These are phyloP conservation scores for Drosophila arizonae DNA, from an alignment of 1,140 invertebrate genomes.

Conservation along the genomic window DNA sequence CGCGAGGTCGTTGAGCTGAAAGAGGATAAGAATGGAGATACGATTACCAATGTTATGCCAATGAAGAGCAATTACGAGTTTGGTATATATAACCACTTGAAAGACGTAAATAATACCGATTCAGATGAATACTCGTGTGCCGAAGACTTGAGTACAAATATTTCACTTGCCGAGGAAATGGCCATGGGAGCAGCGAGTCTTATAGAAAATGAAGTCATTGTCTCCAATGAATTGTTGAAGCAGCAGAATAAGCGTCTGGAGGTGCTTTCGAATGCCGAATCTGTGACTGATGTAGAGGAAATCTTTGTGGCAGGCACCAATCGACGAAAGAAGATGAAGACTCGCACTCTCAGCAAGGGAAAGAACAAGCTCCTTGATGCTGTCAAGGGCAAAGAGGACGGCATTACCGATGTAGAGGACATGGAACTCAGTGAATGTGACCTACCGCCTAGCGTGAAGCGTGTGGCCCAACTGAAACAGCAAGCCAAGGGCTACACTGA, in stretches of 20 bases:
- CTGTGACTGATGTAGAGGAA: conserved; percentile 84
- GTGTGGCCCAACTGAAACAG: conserved; percentile 66
- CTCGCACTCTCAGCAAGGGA: conserved; percentile 67
- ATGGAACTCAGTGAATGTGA: conserved; percentile 83
- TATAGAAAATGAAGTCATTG: conserved; percentile 72
- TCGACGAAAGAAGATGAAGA: conserved; percentile 76
- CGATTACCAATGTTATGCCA: conserved; percentile 83
- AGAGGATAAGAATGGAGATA: conserved; percentile 83
- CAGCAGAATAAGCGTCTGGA: conserved; percentile 67
- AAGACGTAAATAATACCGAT: conserved; percentile 82
- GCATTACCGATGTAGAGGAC: conserved; percentile 84
- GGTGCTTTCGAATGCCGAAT: conserved; percentile 70
- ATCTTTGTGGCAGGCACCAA: conserved; percentile 80
- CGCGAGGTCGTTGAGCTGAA: conserved; percentile 83
- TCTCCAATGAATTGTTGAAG: conserved; percentile 73
- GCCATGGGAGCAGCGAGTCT: conserved; percentile 32
- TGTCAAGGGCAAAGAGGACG: conserved; percentile 54
- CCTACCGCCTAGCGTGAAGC: conserved; percentile 52
- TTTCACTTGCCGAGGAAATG: conserved; percentile 52
- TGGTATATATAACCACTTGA: conserved; percentile 73
- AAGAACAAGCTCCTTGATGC: conserved; percentile 69
- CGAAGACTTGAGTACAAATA: conserved; percentile 72
- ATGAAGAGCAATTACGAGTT: conserved; percentile 81
- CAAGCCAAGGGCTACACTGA: conserved; percentile 56
- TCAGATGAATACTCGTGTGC: conserved; percentile 83